Evolutionary conservation across 2,888 invertebrate genomes (phyloP).

Genomic region (Barypeithes pellucidus): DNA sequence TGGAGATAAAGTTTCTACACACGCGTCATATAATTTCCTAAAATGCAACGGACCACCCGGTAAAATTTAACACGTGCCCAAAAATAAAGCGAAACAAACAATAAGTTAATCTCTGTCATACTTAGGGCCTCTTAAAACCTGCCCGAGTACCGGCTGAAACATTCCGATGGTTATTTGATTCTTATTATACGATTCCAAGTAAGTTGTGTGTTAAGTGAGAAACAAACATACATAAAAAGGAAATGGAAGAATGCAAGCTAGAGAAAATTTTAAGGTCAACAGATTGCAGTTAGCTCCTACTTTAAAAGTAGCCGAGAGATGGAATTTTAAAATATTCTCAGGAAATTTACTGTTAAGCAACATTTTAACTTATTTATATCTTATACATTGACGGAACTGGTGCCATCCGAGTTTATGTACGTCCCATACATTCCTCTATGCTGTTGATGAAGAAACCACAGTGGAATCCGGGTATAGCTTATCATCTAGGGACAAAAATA

Average conservation of each 20-base stretch:
- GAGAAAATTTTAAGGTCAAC: conserved; percentile 40
- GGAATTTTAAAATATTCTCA: conserved; percentile 12
- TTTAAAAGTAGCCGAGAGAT: not conserved
- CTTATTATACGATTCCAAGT: conserved; percentile 46
- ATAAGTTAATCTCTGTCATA: conserved; percentile 34
- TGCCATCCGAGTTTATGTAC: no score
- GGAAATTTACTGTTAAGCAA: not conserved
- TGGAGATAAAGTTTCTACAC: no score
- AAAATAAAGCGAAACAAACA: conserved; percentile 40
- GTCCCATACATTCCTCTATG: no score
- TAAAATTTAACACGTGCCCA: conserved; percentile 46
- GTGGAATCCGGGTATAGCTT: no score
- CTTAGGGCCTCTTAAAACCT: conserved; percentile 43
- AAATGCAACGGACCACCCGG: conserved; percentile 15
- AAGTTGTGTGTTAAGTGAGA: conserved; percentile 49
- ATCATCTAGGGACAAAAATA: no score
- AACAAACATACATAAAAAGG: conserved; percentile 40
- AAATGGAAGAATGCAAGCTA: conserved; percentile 32
- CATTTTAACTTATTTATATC: not conserved
- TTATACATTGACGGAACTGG: no score
- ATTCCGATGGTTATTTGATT: conserved; percentile 37
- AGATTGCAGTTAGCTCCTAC: conserved; percentile 10
- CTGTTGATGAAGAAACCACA: no score
- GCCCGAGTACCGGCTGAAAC: conserved; percentile 20
- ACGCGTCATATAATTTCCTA: not conserved